Conservation (phyloP, 2,888 invertebrate genomes). For the Oxyteleia sp. region DNA sequence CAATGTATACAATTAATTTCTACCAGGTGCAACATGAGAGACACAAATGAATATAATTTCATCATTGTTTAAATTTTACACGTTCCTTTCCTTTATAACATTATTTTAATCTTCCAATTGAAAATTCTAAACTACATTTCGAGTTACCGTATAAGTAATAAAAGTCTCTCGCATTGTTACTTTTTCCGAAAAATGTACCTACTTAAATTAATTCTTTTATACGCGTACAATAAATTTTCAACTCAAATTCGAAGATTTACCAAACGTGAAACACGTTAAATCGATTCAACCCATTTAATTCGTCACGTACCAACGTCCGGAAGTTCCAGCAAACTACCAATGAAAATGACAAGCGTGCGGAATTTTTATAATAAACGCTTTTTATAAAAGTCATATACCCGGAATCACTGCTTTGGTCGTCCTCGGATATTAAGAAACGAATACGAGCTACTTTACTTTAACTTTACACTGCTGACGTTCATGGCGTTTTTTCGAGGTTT, state of each 20-base stretch:
- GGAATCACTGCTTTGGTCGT: conserved; percentile 37
- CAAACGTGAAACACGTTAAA: conserved; percentile 34
- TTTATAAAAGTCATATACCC: conserved; percentile 50
- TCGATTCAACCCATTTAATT: conserved; percentile 11
- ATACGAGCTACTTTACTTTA: conserved; percentile 60
- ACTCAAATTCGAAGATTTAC: neutral
- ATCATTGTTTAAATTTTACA: too few species aligned
- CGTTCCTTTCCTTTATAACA: too few species aligned
- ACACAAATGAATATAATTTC: too few species aligned
- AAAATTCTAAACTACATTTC: too few species aligned
- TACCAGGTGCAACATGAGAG: too few species aligned
- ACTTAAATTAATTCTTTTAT: too few species aligned
- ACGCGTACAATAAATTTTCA: neutral
- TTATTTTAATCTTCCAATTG: too few species aligned
- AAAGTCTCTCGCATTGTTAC: too few species aligned
- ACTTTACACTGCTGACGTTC: conserved; percentile 57
- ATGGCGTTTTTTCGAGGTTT: conserved; percentile 59
- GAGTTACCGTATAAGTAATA: too few species aligned
- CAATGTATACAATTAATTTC: too few species aligned
- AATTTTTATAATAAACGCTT: conserved; percentile 60
- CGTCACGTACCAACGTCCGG: conserved; percentile 32
- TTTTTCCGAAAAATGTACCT: too few species aligned
- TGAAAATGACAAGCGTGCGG: conserved; percentile 46
- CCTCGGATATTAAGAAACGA: conserved; percentile 60
- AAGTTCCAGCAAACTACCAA: conserved; percentile 23